Evolutionary conservation across 2,797 vertebrate genomes (phyloP).

Genomic region (Hemitrygon akajei): DNA sequence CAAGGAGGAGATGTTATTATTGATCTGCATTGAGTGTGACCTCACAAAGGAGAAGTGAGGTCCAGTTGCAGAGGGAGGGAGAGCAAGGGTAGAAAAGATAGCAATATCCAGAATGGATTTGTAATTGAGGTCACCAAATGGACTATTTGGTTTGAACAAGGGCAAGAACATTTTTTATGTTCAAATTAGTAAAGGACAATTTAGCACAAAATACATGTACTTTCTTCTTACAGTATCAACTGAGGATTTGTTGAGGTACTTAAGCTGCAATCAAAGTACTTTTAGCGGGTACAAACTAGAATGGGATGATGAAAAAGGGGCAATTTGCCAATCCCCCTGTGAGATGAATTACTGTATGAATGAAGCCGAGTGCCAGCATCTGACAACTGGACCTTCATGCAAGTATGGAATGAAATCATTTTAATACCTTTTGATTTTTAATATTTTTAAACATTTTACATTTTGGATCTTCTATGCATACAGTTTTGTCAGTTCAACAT

Average conservation of each 20-base stretch:
- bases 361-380: constrained; percentile 48
- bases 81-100: too few species aligned
- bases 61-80: too few species aligned
- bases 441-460: neutral
- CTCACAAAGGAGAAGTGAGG: too few species aligned
- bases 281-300: constrained; percentile 49
- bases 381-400: constrained; percentile 48
- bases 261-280: constrained; percentile 40
- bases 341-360: constrained; percentile 51
- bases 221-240: constrained; percentile 46
- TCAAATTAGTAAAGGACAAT: neutral
- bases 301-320: constrained; percentile 39
- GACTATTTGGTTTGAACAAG: neutral
- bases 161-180: neutral
- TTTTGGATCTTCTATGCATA: neutral
- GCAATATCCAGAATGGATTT: neutral
- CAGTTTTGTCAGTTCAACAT: neutral
- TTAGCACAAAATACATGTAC: neutral
- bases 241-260: constrained; percentile 43
- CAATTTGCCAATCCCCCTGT: constrained; percentile 55
- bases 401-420: constrained; percentile 45
- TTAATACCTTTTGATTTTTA: neutral
- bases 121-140: neutral
- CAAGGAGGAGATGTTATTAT: too few species aligned
- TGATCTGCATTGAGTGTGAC: too few species aligned